These are phyloP conservation scores for Rhinophrynus dorsalis DNA, from an alignment of 2,797 vertebrate genomes.

Conservation along the genomic window DNA sequence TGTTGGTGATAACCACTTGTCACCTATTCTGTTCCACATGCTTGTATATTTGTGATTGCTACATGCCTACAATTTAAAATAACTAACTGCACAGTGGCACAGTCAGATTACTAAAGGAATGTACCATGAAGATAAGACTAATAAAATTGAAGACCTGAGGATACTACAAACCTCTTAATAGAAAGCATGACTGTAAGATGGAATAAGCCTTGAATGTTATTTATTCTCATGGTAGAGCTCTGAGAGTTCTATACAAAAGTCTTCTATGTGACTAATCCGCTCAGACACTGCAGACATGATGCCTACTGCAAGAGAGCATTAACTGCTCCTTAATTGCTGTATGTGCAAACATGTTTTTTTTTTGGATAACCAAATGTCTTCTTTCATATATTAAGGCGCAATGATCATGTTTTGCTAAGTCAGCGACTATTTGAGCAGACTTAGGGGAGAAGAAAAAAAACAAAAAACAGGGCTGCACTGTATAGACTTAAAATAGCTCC, in stretches of 20 bases:
- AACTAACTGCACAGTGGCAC: neutral
- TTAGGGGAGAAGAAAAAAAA: too few species aligned
- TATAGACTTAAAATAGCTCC: too few species aligned
- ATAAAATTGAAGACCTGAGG: slow-evolving; percentile 16
- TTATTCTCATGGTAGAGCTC: slow-evolving; percentile 30
- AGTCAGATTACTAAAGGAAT: slow-evolving; percentile 23
- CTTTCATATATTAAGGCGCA: too few species aligned
- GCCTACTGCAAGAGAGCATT: neutral
- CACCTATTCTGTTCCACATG: neutral
- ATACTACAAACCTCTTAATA: slow-evolving; percentile 26
- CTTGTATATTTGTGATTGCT: neutral
- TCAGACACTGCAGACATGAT: neutral
- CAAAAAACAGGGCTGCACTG: too few species aligned
- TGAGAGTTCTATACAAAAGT: slow-evolving; percentile 9
- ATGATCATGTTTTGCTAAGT: too few species aligned
- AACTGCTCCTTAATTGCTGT: slow-evolving; percentile 14
- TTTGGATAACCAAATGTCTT: too few species aligned
- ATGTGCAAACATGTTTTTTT: slow-evolving; percentile 12
- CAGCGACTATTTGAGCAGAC: too few species aligned
- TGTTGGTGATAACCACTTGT: neutral
- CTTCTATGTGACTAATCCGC: neutral
- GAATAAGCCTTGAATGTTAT: slow-evolving; percentile 20
- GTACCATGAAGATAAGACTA: slow-evolving; percentile 31
- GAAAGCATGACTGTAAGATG: slow-evolving; percentile 24
- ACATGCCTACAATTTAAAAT: slow-evolving; percentile 3